These are phyloP conservation scores for Euphydryas editha DNA, from an alignment of 2,888 invertebrate species.

Conservation along the genomic window DNA sequence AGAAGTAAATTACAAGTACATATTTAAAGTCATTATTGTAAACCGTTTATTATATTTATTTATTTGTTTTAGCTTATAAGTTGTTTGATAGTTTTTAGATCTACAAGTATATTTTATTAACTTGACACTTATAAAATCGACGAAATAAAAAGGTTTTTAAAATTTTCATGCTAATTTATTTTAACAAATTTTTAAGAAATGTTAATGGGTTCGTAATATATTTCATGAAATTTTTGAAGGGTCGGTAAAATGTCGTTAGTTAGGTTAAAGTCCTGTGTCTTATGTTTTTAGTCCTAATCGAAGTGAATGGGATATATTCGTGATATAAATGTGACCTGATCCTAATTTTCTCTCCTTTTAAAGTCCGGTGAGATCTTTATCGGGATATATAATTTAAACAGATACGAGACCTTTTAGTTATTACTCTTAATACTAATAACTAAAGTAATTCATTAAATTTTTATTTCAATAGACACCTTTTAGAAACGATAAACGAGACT, in stretches of 20 bases:
- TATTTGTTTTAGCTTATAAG: too few relatives aligned
- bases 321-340: constrained; percentile 40
- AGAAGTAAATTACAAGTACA: not conserved
- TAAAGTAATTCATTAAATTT: not conserved
- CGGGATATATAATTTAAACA: constrained; percentile 24
- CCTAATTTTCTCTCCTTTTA: constrained; percentile 37
- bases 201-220: not conserved
- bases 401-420: not conserved
- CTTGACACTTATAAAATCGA: not conserved
- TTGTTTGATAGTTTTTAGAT: too few relatives aligned
- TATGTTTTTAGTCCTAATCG: constrained; percentile 31
- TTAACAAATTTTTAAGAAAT: not conserved
- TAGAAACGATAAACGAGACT: not conserved
- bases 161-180: not conserved
- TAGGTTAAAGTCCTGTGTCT: constrained; percentile 33
- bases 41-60: not conserved
- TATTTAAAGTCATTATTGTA: not conserved
- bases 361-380: constrained; percentile 32
- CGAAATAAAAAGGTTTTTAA: too few relatives aligned
- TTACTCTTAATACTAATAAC: not conserved
- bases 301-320: constrained; percentile 39
- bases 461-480: not conserved
- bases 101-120: too few relatives aligned
- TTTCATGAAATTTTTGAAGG: constrained; percentile 26
- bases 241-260: constrained; percentile 31